Evolutionary conservation across 2,113 vertebrate species (phyloP), one percentile per base, ranked within the genome.

Genomic region (Barbus barbus): DNA sequence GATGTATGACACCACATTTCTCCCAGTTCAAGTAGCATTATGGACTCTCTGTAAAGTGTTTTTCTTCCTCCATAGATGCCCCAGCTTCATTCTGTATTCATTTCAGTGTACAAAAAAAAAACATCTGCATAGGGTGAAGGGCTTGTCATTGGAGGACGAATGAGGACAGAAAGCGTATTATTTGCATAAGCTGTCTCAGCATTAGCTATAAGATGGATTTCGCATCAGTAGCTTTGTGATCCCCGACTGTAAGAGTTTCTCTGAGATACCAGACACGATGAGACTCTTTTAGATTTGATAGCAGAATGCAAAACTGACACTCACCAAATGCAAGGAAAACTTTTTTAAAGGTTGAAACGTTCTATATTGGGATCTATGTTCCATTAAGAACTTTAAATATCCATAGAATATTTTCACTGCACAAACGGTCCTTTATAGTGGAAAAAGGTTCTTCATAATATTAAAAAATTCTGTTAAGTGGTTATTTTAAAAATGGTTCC

Each of bases 221-320:
- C n/a, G 51, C 85, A 90, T 89, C 88, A 86, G 84, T 89, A 90
- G 85, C 72, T 48, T 84, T 84, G 78, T 86, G 86, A 89, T 80
- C 72, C 78, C 87, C 60, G 74, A 82, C 86, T 88, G 86, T 81
- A 63, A 58, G 53, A 38, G 78, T 71, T 46, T 85, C 77, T 56
- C 36, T 71, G 78, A 85, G n/a, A 56, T 33, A 44, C 7, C 58
- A 72, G 76, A 85, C 76, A 65, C 26, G 71, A 76, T 58, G 26
- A 72, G 67, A 28, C 44, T 36, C 41, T 83, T 63, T 63, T 65
- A 31, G 16, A 33, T 67, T 71, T 77, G 33, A 71, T 38, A 9
- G 33, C 18, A 36, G 31, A 38, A 22, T 38, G 9, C 1, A 38
- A n/a, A 69, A 69, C 20, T 65, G 61, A 65, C 61, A 31, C 28